Conservation (phyloP, 2,797 vertebrate genomes). For the Rallus crepitans region DNA sequence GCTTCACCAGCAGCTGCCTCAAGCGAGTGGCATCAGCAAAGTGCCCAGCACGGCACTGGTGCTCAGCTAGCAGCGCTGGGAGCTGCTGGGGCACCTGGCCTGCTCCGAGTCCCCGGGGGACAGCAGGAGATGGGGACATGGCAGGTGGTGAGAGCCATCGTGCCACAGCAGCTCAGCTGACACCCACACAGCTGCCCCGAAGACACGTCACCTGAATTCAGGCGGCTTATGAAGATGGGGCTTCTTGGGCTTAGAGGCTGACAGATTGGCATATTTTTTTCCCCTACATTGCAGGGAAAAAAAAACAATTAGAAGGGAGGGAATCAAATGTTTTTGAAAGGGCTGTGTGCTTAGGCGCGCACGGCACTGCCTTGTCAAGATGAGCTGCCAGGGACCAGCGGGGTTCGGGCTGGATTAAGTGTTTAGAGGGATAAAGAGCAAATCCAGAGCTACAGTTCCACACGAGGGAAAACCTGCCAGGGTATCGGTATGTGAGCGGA, state of each 20-base stretch:
- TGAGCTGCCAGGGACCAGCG: neutral
- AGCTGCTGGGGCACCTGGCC: neutral
- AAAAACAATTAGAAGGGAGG: slow-evolving; percentile 34
- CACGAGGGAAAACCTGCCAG: neutral
- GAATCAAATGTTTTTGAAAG: neutral
- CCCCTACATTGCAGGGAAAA: neutral
- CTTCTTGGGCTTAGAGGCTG: neutral
- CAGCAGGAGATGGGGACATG: neutral
- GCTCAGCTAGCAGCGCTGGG: neutral
- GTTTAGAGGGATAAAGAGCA: slow-evolving; percentile 46
- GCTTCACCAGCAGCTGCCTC: fast-evolving
- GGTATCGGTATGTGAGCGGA: neutral
- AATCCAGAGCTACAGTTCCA: slow-evolving; percentile 6
- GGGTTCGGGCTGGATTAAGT: neutral
- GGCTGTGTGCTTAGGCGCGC: neutral
- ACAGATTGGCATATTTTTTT: fast-evolving
- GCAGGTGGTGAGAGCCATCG: fast-evolving
- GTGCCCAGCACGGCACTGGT: fast-evolving
- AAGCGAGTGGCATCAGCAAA: neutral
- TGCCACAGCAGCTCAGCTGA: neutral
- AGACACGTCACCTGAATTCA: neutral
- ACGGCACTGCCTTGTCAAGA: neutral
- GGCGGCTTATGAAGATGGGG: neutral
- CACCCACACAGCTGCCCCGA: neutral
- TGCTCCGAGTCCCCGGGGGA: fast-evolving